A percentile compares a stretch with the other conserved stretches of the same genome.
These are phyloP conservation scores for Syngnathus typhle DNA, from an alignment of 2,113 vertebrate genomes.

Conservation along the genomic window DNA sequence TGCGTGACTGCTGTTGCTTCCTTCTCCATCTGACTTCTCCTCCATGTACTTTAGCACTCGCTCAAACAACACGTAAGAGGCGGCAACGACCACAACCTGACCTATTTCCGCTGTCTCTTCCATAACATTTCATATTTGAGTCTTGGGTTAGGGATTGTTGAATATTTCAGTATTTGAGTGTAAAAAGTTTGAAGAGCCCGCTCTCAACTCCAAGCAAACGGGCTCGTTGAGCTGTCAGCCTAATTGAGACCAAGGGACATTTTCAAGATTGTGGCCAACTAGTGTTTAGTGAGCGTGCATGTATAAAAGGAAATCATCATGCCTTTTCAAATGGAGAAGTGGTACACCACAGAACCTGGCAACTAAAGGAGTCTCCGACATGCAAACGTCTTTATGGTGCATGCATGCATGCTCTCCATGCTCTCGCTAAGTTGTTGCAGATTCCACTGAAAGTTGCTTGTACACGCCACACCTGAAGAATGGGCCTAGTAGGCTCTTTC, in stretches of 20 bases:
- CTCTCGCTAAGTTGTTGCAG: background rate
- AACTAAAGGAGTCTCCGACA: background rate
- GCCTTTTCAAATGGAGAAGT: background rate
- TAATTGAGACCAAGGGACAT: background rate
- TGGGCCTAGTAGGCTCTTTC: background rate
- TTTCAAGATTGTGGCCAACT: no score
- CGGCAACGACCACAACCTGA: conserved; percentile 31
- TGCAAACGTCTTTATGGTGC: background rate
- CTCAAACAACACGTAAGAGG: conserved; percentile 19
- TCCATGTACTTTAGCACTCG: conserved; percentile 22
- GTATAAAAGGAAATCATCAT: no score
- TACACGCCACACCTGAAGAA: conserved; percentile 3
- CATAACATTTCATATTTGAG: conserved; percentile 21
- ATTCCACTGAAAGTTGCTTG: conserved; percentile 3
- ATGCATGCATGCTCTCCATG: no score
- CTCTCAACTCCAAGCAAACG: background rate
- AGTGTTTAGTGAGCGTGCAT: no score
- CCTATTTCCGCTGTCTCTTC: conserved; percentile 37
- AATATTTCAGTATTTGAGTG: conserved; percentile 38
- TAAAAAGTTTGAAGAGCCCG: conserved; percentile 8
- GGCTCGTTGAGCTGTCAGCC: background rate
- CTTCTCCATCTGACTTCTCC: conserved; percentile 15
- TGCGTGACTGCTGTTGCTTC: conserved; percentile 13
- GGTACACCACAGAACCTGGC: background rate
- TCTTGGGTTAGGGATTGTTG: conserved; percentile 31